A percentile compares a stretch with the other conserved stretches of the same genome.
These are phyloP conservation scores for Caloenas nicobarica DNA, from an alignment of 2,113 vertebrate genomes.

Conservation along the genomic window DNA sequence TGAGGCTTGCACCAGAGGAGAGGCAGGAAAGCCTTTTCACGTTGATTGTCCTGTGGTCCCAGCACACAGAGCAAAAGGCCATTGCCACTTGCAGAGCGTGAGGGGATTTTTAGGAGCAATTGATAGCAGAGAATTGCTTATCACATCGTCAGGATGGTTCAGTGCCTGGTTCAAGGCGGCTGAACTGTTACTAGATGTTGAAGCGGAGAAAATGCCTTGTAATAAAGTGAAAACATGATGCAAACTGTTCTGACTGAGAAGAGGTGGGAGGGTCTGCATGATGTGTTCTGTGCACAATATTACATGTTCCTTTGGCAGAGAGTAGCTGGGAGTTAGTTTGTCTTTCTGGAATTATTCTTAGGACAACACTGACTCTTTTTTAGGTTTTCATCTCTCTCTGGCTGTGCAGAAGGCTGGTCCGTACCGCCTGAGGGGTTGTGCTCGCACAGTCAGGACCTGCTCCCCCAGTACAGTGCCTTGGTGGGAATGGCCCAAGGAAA, in stretches of 20 bases:
- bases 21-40: neutral
- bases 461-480: neutral
- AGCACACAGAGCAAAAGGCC: neutral
- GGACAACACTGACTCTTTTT: neutral
- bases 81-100: neutral
- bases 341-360: neutral
- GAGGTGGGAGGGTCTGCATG: neutral
- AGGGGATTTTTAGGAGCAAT: neutral
- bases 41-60: neutral
- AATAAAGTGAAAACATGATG: neutral
- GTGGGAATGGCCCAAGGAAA: neutral
- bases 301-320: neutral
- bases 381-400: neutral
- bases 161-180: neutral
- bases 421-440: neutral
- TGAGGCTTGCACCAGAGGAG: neutral
- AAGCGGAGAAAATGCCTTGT: neutral
- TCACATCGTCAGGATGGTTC: neutral
- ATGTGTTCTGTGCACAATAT: neutral
- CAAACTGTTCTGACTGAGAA: neutral
- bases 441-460: neutral
- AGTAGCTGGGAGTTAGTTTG: neutral
- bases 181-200: neutral
- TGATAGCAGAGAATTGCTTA: neutral
- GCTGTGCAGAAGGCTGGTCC: neutral